Evolutionary conservation across 2,888 invertebrate species (phyloP), one percentile per base, ranked within the genome.

Genomic region (Drosophila meridionalis): DNA sequence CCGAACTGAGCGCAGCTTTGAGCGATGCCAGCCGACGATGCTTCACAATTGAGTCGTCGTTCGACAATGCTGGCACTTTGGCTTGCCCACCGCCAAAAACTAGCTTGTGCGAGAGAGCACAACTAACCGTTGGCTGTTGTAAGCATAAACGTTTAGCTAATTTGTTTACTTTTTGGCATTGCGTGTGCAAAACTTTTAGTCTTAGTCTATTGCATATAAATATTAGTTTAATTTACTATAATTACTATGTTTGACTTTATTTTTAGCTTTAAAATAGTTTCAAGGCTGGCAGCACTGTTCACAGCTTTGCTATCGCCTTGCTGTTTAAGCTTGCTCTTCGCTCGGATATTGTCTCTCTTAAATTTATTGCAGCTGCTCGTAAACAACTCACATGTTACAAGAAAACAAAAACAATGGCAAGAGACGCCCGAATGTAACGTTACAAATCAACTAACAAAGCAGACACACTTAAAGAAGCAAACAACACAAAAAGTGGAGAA

Each of bases 1-100:
- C 55, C 67, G 65, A 73, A 87, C 73, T 86, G 85, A 86, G 85
- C 89, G 62, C 71, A 73, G 87, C 70, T 86, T 76, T 63, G 43
- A 47, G n/a, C 58, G 50, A 42, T 59, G 65, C 62, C 56, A 43
- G 43, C 47, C 64, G 57, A 74, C 69, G 69, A 78, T 75, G 80
- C 78, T 64, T 75, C 47, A 40, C 47, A 58, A 64, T 53, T 12
- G n/a, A 26, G 20, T 69, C 60, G 69, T 3, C 38, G 9, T 38
- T 28, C 36, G 30, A 4, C 30, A 68, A 43, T 48, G 73, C 6
- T 78, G 65, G 7, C 40, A 7, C 20, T 30, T 52, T 28, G 20
- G 45, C 56, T 36, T 42, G 26, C 28, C 32, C 68, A 3, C 28
- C 3, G 76, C 69, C 62, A 69, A 58, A 61, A 57, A 48, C 60